These are phyloP conservation scores for Anarhynchus alexandrinus DNA, from an alignment of 2,113 vertebrate genomes.

Conservation along the genomic window DNA sequence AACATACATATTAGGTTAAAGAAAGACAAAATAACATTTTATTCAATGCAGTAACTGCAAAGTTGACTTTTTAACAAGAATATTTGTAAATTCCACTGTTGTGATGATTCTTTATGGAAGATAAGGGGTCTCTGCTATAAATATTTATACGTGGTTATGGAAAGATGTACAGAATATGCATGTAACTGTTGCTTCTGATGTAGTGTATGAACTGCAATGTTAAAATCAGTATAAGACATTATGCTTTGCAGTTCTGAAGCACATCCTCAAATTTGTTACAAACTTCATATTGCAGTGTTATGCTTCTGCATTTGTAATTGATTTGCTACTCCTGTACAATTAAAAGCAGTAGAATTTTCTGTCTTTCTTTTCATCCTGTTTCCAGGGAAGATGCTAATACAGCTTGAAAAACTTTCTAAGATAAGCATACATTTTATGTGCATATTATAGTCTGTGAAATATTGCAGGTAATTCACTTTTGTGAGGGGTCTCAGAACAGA, in stretches of 20 bases:
- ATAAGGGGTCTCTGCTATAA: background rate
- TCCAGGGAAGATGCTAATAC: background rate
- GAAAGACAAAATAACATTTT: slow-evolving; percentile 44
- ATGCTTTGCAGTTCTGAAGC: background rate
- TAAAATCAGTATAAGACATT: background rate
- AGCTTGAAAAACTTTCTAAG: background rate
- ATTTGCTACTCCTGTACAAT: background rate
- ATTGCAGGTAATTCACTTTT: background rate
- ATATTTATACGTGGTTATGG: background rate
- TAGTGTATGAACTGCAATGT: background rate
- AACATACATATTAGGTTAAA: slow-evolving; percentile 35
- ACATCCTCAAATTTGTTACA: background rate
- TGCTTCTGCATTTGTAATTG: background rate
- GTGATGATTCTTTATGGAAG: background rate
- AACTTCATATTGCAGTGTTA: background rate
- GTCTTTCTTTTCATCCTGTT: background rate
- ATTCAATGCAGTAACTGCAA: slow-evolving; percentile 8
- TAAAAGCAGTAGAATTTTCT: background rate
- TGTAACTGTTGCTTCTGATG: background rate
- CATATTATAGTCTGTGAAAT: background rate
- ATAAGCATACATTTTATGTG: background rate
- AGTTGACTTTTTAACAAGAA: background rate
- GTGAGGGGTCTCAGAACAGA: background rate
- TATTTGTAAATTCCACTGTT: background rate
- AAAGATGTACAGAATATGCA: background rate